Evolutionary conservation across 2,888 invertebrate species (phyloP).

Genomic region (Ommatoiulus sabulosus): DNA sequence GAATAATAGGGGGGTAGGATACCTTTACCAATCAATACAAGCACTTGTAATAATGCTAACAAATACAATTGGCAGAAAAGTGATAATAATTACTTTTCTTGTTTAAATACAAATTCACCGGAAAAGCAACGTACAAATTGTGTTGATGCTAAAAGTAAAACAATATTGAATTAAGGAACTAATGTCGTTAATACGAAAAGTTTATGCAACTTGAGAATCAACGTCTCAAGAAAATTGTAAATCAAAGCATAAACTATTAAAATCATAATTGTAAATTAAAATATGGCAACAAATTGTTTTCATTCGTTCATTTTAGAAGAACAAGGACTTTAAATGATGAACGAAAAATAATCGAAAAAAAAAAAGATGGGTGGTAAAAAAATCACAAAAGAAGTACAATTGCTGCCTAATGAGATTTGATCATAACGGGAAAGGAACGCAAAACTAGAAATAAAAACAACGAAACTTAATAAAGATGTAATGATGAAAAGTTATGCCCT

Average conservation of each 20-base stretch:
- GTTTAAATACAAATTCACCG: constrained; percentile 47
- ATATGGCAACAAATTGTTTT: constrained; percentile 51
- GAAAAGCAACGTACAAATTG: constrained; percentile 38
- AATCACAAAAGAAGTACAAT: neutral
- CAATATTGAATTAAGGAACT: constrained; percentile 33
- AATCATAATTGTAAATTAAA: constrained; percentile 47
- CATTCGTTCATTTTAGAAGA: constrained; percentile 32
- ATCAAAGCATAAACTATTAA: constrained; percentile 39
- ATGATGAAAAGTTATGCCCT: constrained; percentile 38
- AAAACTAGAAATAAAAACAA: constrained; percentile 5
- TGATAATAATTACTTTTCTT: constrained; percentile 39
- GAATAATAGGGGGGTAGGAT: constrained; percentile 49
- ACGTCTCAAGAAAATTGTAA: neutral
- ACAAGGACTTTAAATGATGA: constrained; percentile 21
- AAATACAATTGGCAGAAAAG: constrained; percentile 51
- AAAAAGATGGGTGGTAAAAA: neutral
- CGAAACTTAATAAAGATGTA: neutral
- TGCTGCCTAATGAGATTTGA: constrained; percentile 48
- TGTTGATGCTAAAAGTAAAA: constrained; percentile 41
- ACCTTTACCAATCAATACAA: constrained; percentile 55
- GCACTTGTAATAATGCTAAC: constrained; percentile 52
- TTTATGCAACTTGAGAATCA: neutral
- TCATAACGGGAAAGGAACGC: neutral
- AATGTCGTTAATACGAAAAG: constrained; percentile 12
- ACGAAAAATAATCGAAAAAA: neutral